phyloP scores from a whole-genome alignment of 2,113 vertebrate genomes.

The Steatornis caripensis region DNA sequence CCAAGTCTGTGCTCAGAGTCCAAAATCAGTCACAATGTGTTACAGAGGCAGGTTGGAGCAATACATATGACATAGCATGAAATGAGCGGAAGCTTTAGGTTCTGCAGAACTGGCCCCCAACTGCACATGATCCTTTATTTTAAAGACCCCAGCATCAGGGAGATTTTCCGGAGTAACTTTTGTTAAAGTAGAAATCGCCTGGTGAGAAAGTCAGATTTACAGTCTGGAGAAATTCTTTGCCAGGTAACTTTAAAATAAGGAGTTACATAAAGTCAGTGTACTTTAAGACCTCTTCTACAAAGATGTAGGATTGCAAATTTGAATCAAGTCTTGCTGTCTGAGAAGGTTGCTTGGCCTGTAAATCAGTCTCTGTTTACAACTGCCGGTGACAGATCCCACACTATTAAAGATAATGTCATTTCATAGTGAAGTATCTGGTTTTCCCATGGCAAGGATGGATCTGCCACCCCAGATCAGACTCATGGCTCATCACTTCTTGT shows the following conservation, averaged over 20 bases:
- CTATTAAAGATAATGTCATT: constrained; percentile 43
- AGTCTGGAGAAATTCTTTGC: background rate
- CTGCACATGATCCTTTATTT: background rate
- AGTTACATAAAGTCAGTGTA: background rate
- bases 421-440: constrained; percentile 20
- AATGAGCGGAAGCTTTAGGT: background rate
- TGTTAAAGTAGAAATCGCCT: background rate
- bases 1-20: background rate
- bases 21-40: background rate
- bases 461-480: constrained; percentile 17
- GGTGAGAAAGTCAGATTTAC: background rate
- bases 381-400: constrained; percentile 7
- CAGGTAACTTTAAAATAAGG: background rate
- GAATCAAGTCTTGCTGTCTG: background rate
- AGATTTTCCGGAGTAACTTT: background rate
- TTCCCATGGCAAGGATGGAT: constrained; percentile 28
- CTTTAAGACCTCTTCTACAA: background rate
- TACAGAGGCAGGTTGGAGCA: background rate
- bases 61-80: background rate
- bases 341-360: constrained; percentile 3
- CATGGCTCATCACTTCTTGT: constrained; percentile 11
- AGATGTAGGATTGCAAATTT: background rate
- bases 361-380: constrained; percentile 39
- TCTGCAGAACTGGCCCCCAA: background rate
- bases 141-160: background rate